Evolutionary conservation across 2,888 invertebrate species (phyloP), one percentile per base, ranked within the genome.

Genomic region (Cryptops parisi): DNA sequence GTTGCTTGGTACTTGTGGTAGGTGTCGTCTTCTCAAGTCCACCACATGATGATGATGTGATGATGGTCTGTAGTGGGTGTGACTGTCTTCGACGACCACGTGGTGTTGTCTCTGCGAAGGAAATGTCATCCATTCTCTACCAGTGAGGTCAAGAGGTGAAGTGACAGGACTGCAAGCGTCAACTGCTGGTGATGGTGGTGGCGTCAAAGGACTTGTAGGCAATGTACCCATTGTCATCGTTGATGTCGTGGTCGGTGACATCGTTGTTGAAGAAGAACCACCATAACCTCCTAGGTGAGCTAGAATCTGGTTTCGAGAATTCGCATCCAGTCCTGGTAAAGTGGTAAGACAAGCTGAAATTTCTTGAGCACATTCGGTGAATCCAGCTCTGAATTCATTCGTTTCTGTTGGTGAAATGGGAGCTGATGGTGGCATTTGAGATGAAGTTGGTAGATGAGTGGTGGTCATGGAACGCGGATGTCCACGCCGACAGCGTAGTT

Each of bases 361-460:
- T 73, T 88, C 87, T 66, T 84, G 84, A 60, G 87, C 88, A 64
- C 87, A 87, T 65, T 85, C 84, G 58, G 86, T 84, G 72, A 85
- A 88, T 60, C 87, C 88, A 61, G 84, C 84, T 56, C 85, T 78
- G 75, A 86, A 88, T 38, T 48, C 48, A 15, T 26, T 38, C 19
- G 33, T 9, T 17, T 48, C 48, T 1, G 33, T 33, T 17, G 15
- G 33, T 9, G 9, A 33, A 15, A 9, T 33, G 9, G 33, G 6
- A 33, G 33, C 33, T 15, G 33, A 33, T 33, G 33, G 33, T 9
- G 9, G 9, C 6, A 12, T 5, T n/a, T n/a, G n/a, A n/a, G n/a
- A n/a, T n/a, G n/a, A n/a, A n/a, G n/a, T n/a, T n/a, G n/a, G n/a
- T n/a, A n/a, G n/a, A n/a, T n/a, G n/a, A n/a, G n/a, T n/a, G 51